A percentile compares a stretch with the other conserved stretches of the same genome.
Conservation (phyloP, 1,140 invertebrate species). For the Cydia fagiglandana region DNA sequence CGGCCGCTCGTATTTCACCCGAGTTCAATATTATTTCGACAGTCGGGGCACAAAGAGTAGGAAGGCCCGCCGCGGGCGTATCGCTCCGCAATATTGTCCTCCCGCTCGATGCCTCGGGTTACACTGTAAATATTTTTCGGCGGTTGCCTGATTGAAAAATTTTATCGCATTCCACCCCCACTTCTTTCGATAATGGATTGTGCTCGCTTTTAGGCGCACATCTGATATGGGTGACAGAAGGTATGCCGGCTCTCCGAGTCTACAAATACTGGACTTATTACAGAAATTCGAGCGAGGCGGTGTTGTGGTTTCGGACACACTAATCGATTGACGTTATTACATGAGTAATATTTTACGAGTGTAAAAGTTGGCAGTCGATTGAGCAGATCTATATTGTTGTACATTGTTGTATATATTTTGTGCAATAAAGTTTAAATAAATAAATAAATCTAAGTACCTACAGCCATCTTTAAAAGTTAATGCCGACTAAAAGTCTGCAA, state of each 20-base stretch:
- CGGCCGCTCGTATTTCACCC: conserved; percentile 73
- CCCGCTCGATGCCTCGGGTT: conserved; percentile 66
- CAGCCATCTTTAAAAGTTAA: background rate
- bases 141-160: conserved; percentile 75
- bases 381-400: too few species aligned
- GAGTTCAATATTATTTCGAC: conserved; percentile 77
- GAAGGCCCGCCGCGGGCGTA: conserved; percentile 68
- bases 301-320: conserved; percentile 13
- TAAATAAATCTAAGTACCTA: too few species aligned
- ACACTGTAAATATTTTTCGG: conserved; percentile 77
- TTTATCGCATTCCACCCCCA: conserved; percentile 71
- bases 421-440: too few species aligned
- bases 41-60: conserved; percentile 68
- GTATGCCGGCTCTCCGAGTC: conserved; percentile 32
- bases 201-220: conserved; percentile 49
- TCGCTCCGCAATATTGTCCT: conserved; percentile 75
- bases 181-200: conserved; percentile 61
- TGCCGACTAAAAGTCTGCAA: background rate
- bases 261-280: conserved; percentile 29
- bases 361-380: background rate
- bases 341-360: background rate
- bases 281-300: conserved; percentile 17
- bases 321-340: background rate
- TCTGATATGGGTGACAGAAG: conserved; percentile 45
- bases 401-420: too few species aligned